Conservation (phyloP, 2,113 vertebrate genomes). For the Euleptes europaea region DNA sequence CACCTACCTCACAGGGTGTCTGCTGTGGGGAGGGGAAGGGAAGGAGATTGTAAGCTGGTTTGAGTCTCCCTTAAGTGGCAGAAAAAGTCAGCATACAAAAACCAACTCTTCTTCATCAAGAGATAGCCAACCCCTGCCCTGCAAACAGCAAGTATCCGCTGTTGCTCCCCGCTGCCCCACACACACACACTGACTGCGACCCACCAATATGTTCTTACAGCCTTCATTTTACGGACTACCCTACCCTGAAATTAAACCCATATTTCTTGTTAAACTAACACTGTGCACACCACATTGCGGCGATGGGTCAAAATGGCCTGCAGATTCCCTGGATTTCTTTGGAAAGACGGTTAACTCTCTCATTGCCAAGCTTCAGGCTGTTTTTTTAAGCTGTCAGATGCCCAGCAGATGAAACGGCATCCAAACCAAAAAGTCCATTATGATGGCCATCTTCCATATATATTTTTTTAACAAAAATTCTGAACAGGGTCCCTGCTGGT, state of each 20-base stretch:
- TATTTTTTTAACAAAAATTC: no score
- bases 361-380: no score
- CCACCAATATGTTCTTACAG: background rate
- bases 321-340: background rate
- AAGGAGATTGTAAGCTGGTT: no score
- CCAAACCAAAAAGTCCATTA: background rate
- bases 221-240: conserved; percentile 24
- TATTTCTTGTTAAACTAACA: conserved; percentile 5
- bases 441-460: no score
- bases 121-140: background rate
- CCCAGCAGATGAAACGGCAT: background rate
- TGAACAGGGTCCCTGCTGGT: no score
- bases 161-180: background rate
- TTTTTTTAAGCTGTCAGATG: background rate
- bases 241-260: conserved; percentile 32
- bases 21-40: no score
- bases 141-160: background rate
- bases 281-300: background rate
- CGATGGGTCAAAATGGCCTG: background rate
- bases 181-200: background rate
- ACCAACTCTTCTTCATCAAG: no score
- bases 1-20: no score
- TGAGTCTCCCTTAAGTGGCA: no score
- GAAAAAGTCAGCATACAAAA: no score
- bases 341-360: background rate